These are phyloP conservation scores for Steinernema khuongi DNA, from an alignment of 1,140 invertebrate species.

Conservation along the genomic window DNA sequence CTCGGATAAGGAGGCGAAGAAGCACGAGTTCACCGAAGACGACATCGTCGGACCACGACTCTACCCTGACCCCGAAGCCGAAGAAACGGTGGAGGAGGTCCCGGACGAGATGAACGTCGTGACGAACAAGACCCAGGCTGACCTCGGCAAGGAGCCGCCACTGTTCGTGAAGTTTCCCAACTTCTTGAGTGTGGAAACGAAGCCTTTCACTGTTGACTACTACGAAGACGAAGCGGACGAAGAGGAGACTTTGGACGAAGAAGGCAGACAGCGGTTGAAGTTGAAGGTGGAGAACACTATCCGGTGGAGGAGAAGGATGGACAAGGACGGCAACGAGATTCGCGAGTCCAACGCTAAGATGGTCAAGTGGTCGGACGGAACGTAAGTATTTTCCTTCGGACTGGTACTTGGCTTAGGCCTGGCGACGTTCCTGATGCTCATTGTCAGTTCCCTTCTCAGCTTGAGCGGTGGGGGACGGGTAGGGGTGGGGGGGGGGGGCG, in stretches of 20 bases:
- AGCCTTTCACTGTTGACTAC: conserved; percentile 85
- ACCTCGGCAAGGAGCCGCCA: conserved; percentile 42
- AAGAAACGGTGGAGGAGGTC: neutral
- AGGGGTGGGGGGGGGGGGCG: too few relatives aligned
- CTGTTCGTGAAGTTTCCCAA: conserved; percentile 52
- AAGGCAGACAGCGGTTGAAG: conserved; percentile 71
- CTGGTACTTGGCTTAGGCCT: too few relatives aligned
- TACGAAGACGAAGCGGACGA: conserved; percentile 99
- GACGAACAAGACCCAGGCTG: neutral
- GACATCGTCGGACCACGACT: neutral
- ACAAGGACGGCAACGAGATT: conserved; percentile 74
- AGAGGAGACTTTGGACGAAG: conserved; percentile 84
- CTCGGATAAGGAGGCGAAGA: neutral
- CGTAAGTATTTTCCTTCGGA: conserved; percentile 55
- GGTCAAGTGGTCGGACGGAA: conserved; percentile 92
- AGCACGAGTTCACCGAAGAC: neutral
- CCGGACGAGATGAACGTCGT: neutral
- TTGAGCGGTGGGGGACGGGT: too few relatives aligned
- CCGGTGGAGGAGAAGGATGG: conserved; percentile 80
- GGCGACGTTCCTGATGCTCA: too few relatives aligned
- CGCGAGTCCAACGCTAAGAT: conserved; percentile 91
- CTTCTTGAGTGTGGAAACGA: conserved; percentile 56
- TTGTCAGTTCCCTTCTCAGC: too few relatives aligned
- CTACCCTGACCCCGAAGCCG: neutral
- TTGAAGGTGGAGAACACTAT: conserved; percentile 88